phyloP scores from a whole-genome alignment of 2,888 invertebrate species.

The Melolontha melolontha region DNA sequence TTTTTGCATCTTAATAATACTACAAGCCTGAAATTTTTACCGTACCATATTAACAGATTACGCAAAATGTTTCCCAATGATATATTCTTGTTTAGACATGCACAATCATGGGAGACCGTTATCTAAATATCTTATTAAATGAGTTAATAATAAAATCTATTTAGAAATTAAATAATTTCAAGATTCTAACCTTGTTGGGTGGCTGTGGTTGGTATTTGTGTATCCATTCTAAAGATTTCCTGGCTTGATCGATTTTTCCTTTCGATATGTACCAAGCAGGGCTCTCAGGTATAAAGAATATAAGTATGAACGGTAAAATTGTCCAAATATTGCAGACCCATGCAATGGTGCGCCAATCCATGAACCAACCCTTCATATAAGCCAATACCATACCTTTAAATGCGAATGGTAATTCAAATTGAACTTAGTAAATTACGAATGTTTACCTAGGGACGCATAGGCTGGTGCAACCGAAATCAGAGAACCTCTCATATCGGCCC shows the following conservation, averaged over 20 bases:
- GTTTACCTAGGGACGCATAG: conserved; percentile 70
- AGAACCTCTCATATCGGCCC: conserved; percentile 72
- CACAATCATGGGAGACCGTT: too few species aligned
- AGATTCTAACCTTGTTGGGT: conserved; percentile 64
- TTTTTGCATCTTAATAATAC: too few species aligned
- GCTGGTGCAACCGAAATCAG: conserved; percentile 71
- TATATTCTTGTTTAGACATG: too few species aligned
- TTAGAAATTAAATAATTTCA: conserved; percentile 40
- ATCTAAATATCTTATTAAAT: too few species aligned
- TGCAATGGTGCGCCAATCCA: conserved; percentile 70
- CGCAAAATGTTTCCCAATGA: too few species aligned
- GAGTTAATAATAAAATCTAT: too few species aligned
- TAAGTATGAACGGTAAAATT: conserved; percentile 66
- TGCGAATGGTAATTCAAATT: conserved; percentile 20
- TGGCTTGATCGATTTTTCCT: conserved; percentile 69
- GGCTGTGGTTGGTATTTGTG: conserved; percentile 66
- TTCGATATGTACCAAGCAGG: conserved; percentile 72
- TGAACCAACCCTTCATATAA: conserved; percentile 69
- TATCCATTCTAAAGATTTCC: conserved; percentile 67
- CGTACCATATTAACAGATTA: too few species aligned
- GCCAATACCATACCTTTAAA: conserved; percentile 70
- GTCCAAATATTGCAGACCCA: conserved; percentile 69
- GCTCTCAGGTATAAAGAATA: conserved; percentile 70
- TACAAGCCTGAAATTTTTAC: too few species aligned
- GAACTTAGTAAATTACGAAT: background rate